Evolutionary conservation across 2,888 invertebrate species (phyloP).

Genomic region (Ochropleura plecta): DNA sequence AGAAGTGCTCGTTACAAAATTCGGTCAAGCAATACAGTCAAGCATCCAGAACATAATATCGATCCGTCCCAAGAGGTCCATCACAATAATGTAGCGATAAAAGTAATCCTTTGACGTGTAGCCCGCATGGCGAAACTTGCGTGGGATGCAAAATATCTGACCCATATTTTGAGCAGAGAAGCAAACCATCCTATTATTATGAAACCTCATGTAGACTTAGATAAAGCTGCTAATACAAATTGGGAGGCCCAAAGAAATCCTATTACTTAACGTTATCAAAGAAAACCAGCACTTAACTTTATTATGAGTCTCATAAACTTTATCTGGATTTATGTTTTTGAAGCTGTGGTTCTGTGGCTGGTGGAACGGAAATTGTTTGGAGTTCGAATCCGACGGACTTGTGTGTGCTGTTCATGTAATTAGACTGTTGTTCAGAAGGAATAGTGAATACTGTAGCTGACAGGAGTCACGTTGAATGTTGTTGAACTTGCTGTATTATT

Average conservation of each 20-base stretch:
- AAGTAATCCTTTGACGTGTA: slow-evolving; percentile 51
- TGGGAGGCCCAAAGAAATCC: slow-evolving; percentile 67
- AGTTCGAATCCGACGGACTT: slow-evolving; percentile 44
- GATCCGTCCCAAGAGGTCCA: slow-evolving; percentile 48
- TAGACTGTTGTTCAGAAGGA: slow-evolving; percentile 3
- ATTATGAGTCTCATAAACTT: slow-evolving; percentile 79
- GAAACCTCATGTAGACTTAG: slow-evolving; percentile 58
- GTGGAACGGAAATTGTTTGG: slow-evolving; percentile 47
- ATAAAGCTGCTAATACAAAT: slow-evolving; percentile 70
- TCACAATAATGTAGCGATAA: slow-evolving; percentile 55
- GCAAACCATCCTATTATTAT: slow-evolving; percentile 60
- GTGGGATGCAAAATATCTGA: slow-evolving; percentile 58
- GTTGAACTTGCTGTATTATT: not conserved
- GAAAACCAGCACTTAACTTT: slow-evolving; percentile 73
- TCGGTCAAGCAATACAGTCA: slow-evolving; percentile 16
- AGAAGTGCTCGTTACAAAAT: not conserved
- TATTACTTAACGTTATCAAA: slow-evolving; percentile 78
- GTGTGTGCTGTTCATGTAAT: slow-evolving; percentile 26
- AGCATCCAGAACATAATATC: slow-evolving; percentile 30
- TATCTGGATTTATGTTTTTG: slow-evolving; percentile 80
- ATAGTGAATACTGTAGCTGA: not conserved
- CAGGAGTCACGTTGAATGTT: not conserved
- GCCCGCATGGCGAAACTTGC: slow-evolving; percentile 32
- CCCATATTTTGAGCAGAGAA: slow-evolving; percentile 52
- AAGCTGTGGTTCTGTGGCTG: slow-evolving; percentile 69